phyloP scores from a whole-genome alignment of 2,888 invertebrate species.

The Acleris sparsana region DNA sequence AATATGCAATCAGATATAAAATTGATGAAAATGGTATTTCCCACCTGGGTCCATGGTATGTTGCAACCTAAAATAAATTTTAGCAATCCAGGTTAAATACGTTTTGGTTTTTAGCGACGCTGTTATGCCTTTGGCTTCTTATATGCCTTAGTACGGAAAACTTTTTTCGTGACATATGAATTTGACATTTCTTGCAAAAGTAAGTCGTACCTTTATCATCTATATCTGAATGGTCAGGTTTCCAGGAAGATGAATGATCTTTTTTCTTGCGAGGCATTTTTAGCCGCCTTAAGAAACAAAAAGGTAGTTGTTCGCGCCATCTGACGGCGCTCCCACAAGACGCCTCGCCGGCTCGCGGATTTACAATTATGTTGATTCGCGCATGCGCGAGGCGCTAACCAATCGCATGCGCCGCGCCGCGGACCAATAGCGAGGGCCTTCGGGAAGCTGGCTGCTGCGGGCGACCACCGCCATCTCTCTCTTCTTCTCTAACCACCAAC shows the following conservation, averaged over 20 bases:
- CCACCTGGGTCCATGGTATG: conserved; percentile 1
- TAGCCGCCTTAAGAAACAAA: too few species aligned
- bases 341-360: too few species aligned
- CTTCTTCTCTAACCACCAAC: too few species aligned
- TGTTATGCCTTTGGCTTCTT: conserved; percentile 1
- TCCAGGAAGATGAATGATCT: conserved; percentile 12
- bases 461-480: too few species aligned
- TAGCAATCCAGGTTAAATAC: neutral
- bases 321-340: too few species aligned
- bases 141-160: conserved; percentile 3
- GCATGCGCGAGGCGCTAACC: too few species aligned
- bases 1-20: conserved; percentile 2
- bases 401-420: too few species aligned
- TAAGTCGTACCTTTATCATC: conserved; percentile 9
- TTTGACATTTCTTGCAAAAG: neutral
- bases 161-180: conserved; percentile 7
- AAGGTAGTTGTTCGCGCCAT: too few species aligned
- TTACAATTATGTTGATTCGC: too few species aligned
- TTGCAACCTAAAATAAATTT: neutral
- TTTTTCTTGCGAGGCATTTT: too few species aligned
- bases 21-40: neutral
- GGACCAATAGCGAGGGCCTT: too few species aligned
- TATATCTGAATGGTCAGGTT: conserved; percentile 12
- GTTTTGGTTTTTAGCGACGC: neutral
- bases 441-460: too few species aligned